phyloP scores from a whole-genome alignment of 2,797 vertebrate genomes.

The Pseudochromis fuscus region DNA sequence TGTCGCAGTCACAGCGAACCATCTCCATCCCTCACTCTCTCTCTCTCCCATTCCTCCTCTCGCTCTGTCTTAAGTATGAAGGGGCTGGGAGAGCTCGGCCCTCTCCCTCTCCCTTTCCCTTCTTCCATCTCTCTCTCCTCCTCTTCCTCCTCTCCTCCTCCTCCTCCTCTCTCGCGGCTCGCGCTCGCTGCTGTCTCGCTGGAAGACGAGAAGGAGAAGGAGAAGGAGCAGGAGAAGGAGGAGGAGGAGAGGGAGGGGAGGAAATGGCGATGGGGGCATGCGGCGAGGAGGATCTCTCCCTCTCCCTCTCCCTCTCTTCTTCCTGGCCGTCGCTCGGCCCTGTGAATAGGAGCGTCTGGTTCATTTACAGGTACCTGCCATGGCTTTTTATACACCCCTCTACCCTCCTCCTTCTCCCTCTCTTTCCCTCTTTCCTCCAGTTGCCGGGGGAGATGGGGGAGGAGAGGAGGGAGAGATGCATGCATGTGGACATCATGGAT shows the following conservation, averaged over 20 bases:
- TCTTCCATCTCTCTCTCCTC: constrained; percentile 75
- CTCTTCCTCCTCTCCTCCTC: constrained; percentile 69
- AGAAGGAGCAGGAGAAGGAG: constrained; percentile 81
- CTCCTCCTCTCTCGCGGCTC: constrained; percentile 73
- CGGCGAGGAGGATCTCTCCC: constrained; percentile 86
- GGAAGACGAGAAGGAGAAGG: constrained; percentile 84
- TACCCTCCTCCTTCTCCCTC: constrained; percentile 48
- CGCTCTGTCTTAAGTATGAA: constrained; percentile 83
- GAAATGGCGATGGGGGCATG: constrained; percentile 87
- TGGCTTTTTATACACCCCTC: constrained; percentile 75
- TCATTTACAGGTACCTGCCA: constrained; percentile 94
- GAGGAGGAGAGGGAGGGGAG: constrained; percentile 84
- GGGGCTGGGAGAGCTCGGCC: constrained; percentile 80
- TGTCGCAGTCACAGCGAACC: constrained; percentile 86
- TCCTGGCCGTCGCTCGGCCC: constrained; percentile 95
- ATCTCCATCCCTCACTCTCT: constrained; percentile 80
- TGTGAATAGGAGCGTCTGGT: constrained; percentile 94
- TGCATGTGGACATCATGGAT: constrained; percentile 78
- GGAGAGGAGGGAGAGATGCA: constrained; percentile 44
- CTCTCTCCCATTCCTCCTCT: constrained; percentile 65
- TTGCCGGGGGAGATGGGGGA: constrained; percentile 53
- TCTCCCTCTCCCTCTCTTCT: constrained; percentile 91
- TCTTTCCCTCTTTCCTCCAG: constrained; percentile 64
- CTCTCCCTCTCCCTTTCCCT: constrained; percentile 76
- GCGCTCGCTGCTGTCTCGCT: constrained; percentile 81